Conservation (phyloP, 2,888 invertebrate genomes). For the Drosophila longiperda region DNA sequence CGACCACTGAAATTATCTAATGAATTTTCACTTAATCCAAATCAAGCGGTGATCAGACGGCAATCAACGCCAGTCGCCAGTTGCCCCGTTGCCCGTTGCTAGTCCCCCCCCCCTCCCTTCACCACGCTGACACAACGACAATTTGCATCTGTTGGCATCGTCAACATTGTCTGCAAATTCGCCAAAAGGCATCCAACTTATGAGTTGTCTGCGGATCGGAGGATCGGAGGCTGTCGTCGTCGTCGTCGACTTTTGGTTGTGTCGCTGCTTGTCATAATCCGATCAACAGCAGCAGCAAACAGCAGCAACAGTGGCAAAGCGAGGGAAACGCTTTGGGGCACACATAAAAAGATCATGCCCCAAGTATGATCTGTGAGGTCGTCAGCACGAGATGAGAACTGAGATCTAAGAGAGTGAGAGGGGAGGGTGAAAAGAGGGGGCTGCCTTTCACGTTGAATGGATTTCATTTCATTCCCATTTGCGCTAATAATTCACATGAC, state of each 20-base stretch:
- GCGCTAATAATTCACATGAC: constrained; percentile 81
- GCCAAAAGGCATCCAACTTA: constrained; percentile 27
- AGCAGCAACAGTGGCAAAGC: constrained; percentile 11
- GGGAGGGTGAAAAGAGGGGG: background rate
- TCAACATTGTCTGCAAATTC: constrained; percentile 67
- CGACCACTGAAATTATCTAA: constrained; percentile 70
- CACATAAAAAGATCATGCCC: background rate
- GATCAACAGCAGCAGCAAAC: constrained; percentile 67
- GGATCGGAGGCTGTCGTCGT: constrained; percentile 22
- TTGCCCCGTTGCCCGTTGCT: constrained; percentile 5
- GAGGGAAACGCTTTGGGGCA: constrained; percentile 4
- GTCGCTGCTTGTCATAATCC: constrained; percentile 83
- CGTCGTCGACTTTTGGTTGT: constrained; percentile 37
- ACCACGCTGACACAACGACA: background rate
- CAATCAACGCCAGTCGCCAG: constrained; percentile 53
- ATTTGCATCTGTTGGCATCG: constrained; percentile 74
- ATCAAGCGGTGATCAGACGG: constrained; percentile 76
- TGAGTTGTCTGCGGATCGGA: constrained; percentile 16
- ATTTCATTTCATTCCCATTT: constrained; percentile 58
- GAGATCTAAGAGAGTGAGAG: background rate
- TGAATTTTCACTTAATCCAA: constrained; percentile 80
- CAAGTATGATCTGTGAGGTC: constrained; percentile 66
- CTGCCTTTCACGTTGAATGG: constrained; percentile 62
- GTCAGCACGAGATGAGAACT: constrained; percentile 44
- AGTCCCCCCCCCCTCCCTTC: background rate